These are phyloP conservation scores for Sardinella longiceps DNA, from an alignment of 2,797 vertebrate species.

Conservation along the genomic window DNA sequence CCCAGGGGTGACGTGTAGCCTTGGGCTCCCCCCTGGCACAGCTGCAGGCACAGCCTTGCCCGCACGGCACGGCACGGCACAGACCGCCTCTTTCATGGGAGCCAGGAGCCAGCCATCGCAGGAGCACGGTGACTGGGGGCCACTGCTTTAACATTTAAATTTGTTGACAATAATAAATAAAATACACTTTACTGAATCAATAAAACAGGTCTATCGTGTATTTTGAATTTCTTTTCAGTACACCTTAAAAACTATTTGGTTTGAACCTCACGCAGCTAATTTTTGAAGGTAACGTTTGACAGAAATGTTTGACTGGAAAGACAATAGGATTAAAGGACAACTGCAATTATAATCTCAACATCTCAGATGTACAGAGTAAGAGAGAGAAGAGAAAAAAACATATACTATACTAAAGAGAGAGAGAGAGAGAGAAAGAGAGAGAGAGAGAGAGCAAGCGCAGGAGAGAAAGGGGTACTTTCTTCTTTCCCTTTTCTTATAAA, in stretches of 20 bases:
- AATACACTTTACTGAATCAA: background rate
- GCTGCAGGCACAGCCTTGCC: slow-evolving; percentile 54
- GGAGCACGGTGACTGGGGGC: background rate
- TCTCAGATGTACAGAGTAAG: background rate
- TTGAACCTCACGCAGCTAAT: background rate
- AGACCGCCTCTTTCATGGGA: background rate
- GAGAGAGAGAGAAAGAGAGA: slow-evolving; percentile 19
- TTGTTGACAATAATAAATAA: background rate
- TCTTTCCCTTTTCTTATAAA: background rate
- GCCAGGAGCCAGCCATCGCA: no score
- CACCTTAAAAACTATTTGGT: background rate
- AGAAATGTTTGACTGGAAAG: background rate
- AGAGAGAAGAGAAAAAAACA: slow-evolving; percentile 22
- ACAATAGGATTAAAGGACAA: background rate
- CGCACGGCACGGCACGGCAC: no score
- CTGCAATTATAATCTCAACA: background rate
- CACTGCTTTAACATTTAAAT: slow-evolving; percentile 10
- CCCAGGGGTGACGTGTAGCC: slow-evolving; percentile 48
- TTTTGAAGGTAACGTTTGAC: background rate
- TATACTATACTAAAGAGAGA: no score
- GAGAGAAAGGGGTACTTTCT: background rate
- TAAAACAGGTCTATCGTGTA: background rate
- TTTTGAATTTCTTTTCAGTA: background rate
- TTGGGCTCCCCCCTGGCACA: slow-evolving; percentile 50
- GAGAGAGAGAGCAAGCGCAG: background rate